Evolutionary conservation across 2,888 invertebrate species (phyloP), one percentile per base, ranked within the genome.

Genomic region (Cheilosia pagana): DNA sequence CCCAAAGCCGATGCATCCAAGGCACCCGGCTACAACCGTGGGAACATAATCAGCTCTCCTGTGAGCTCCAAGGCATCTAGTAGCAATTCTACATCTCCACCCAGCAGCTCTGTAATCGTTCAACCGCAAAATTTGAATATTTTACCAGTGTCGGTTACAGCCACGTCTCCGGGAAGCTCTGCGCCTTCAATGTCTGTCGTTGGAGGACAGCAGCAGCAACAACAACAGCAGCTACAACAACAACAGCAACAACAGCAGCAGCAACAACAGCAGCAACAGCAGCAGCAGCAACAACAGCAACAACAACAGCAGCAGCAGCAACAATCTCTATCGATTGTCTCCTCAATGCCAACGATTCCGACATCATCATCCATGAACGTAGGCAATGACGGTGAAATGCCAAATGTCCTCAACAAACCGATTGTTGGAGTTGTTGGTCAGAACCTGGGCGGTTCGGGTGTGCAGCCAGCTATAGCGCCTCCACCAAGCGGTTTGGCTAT

Each of bases 21-120:
- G 92, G 98, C 98, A 78, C 98, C 98, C 0, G 98, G 98, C 0
- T 98, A 98, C 91, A 91, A 91, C 88, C 94, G 97, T 89, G 96
- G 96, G 67, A 95, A 94, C 62, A 94, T 95, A 52, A 94, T 95
- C 86, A 96, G 96, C 90, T 96, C 96, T 7, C 96, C 96, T 0
- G 95, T 95, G 2, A 95, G 94, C 45, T 94, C 94, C 0, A 94
- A 94, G 50, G 94, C 94, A 87, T 92, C 94, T 0, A 93, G 92
- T 78, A 93, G 93, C 87, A 93, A 92, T 76, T 93, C 92, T 65
- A 93, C 93, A 16, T 93, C 94, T 19, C 94, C 94, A 50, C 93
- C 94, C 1, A 89, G 90, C 28, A 89, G 88, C 39, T 89, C 88
- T 63, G 81, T 87, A 12, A 60, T 63, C 52, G 57, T 81, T 3